Evolutionary conservation across 2,113 vertebrate species (phyloP), one percentile per base, ranked within the genome.

Genomic region (Catharus minimus): DNA sequence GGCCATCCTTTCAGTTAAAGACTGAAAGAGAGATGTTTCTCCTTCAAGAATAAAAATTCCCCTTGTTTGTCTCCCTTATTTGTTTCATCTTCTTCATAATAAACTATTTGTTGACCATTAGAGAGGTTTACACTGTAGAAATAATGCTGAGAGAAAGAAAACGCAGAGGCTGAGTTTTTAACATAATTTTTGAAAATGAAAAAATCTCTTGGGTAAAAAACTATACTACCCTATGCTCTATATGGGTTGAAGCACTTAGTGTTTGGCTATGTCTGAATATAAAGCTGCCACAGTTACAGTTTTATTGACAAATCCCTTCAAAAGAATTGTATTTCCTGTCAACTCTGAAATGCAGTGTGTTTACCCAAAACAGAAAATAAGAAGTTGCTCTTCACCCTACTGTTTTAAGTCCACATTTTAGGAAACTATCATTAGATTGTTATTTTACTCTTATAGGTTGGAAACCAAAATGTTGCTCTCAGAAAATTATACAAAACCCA

Each of bases 311-410:
- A 94, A 94, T 71, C 68, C 75, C 75, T 88, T 90, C 89, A 94
- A 94, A 67, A 96, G 74, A 83, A 58, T 23, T 15, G 5, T 39
- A 27, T 88, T 87, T 93, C 89, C 93, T 81, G 47, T 80, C 80
- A 89, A 82, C 50, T 52, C 60, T 77, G 86, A 97, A 95, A 96
- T 78, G 68, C 72, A 89, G 85, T 67, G 79, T 81, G 53, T 83
- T 92, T 96, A 94, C 24, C n/a, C 74, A 76, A 94, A 92, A 89
- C 62, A 94, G 74, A 95, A 95, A 96, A 95, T 79, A 93, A 82
- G 71, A 93, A 79, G 74, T 91, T 88, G 60, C 50, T 95, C 73
- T 78, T 96, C 84, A 86, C 49, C 82, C 93, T 83, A 88, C 80
- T 94, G 47, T 91, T 96, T 78, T 89, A 95, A 93, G 82, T 88